Percentiles rank a stretch among this genome's conserved stretches.
phyloP scores from a whole-genome alignment of 2,888 invertebrate genomes.

The Troides oblongomaculatus region DNA sequence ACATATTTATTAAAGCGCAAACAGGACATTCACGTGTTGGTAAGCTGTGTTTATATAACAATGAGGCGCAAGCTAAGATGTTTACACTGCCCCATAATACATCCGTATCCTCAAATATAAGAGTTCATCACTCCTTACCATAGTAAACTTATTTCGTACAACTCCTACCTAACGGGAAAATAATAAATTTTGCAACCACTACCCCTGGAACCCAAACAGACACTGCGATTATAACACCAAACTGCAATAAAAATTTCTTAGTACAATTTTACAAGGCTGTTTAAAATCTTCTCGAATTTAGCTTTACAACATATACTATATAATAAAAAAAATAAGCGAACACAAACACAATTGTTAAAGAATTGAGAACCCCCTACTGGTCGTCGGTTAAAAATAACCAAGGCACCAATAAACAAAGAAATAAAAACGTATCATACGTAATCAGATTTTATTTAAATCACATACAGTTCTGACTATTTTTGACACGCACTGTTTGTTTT shows the following conservation, averaged over 20 bases:
- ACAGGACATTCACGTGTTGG: neutral
- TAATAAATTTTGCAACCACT: too few species aligned
- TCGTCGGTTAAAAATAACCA: neutral
- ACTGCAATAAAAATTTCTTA: too few species aligned
- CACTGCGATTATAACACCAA: too few species aligned
- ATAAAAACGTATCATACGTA: slow-evolving; percentile 34
- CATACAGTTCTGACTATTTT: slow-evolving; percentile 62
- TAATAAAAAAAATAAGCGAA: neutral
- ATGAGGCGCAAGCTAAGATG: too few species aligned
- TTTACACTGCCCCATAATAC: too few species aligned
- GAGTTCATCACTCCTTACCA: too few species aligned
- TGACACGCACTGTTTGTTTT: slow-evolving; percentile 71
- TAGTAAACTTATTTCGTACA: too few species aligned
- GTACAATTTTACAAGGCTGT: too few species aligned
- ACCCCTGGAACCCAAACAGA: too few species aligned
- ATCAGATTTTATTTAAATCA: slow-evolving; percentile 52
- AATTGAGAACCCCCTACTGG: neutral
- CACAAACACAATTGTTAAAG: neutral
- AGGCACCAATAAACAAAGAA: slow-evolving; percentile 25
- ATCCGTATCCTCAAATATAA: too few species aligned
- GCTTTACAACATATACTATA: neutral
- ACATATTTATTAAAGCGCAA: neutral
- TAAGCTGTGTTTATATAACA: too few species aligned
- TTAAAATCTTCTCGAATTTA: neutral
- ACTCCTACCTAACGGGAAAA: too few species aligned